Percentiles rank a stretch among this genome's conserved stretches.
phyloP scores from a whole-genome alignment of 2,797 vertebrate species.

The Lepus oiostolus region DNA sequence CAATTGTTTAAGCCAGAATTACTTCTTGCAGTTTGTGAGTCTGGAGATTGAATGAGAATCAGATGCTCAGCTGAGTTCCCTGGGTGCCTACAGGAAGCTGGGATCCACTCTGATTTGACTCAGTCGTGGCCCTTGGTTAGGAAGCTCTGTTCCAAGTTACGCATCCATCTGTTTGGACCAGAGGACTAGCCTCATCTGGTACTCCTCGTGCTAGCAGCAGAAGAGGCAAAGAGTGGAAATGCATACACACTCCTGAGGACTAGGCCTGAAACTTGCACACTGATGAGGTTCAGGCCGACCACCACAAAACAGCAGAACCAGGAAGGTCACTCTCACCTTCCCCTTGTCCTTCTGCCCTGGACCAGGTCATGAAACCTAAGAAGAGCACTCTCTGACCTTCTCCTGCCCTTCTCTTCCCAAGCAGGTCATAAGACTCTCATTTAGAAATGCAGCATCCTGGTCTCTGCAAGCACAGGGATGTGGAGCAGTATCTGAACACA shows the following conservation, averaged over 20 bases:
- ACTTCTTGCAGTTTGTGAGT: neutral
- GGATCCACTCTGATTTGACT: neutral
- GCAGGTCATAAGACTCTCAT: neutral
- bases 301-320: neutral
- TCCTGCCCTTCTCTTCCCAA: neutral
- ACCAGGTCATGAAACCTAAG: neutral
- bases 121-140: neutral
- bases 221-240: neutral
- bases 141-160: neutral
- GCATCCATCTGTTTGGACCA: neutral
- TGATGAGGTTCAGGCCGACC: neutral
- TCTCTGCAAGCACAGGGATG: neutral
- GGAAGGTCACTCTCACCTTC: neutral
- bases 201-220: neutral
- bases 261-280: neutral
- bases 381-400: neutral
- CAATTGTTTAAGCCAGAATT: neutral
- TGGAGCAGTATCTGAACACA: neutral
- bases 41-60: neutral
- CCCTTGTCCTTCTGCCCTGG: neutral
- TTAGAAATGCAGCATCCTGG: neutral
- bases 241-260: neutral
- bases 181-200: neutral
- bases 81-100: neutral
- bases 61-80: neutral